phyloP scores from a whole-genome alignment of 2,113 vertebrate species.

The Pan paniscus region DNA sequence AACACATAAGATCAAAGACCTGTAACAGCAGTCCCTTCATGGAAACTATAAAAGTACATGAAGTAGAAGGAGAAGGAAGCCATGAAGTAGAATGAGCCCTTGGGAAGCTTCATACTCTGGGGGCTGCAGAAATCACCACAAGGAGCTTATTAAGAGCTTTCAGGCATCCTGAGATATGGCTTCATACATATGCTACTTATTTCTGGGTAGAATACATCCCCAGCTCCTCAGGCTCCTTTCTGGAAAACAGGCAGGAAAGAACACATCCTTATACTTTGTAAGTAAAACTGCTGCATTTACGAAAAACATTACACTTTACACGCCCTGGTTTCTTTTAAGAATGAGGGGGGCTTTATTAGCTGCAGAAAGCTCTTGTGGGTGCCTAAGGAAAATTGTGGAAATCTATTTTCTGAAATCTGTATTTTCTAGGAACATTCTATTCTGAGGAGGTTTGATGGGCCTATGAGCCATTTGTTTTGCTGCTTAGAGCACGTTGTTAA shows the following conservation, averaged over 20 bases:
- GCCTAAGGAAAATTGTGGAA: neutral
- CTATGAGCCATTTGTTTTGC: neutral
- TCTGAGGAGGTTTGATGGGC: neutral
- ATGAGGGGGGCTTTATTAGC: neutral
- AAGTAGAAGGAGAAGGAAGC: neutral
- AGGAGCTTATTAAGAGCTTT: neutral
- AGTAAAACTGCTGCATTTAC: neutral
- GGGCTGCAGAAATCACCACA: neutral
- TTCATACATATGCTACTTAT: neutral
- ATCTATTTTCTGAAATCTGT: neutral
- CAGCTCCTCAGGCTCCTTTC: neutral
- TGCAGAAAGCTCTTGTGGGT: neutral
- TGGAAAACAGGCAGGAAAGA: neutral
- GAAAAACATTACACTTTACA: neutral
- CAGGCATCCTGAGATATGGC: neutral
- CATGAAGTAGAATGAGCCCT: neutral
- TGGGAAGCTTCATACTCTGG: neutral
- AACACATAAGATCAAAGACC: neutral
- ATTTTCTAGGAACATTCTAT: neutral
- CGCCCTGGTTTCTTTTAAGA: neutral
- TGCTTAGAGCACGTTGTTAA: neutral
- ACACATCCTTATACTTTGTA: neutral
- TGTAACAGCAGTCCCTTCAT: neutral
- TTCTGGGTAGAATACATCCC: neutral
- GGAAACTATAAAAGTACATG: neutral